Evolutionary conservation across 1,140 invertebrate genomes (phyloP), one percentile per base, ranked within the genome.

Genomic region (Tetragnatha versicolor): DNA sequence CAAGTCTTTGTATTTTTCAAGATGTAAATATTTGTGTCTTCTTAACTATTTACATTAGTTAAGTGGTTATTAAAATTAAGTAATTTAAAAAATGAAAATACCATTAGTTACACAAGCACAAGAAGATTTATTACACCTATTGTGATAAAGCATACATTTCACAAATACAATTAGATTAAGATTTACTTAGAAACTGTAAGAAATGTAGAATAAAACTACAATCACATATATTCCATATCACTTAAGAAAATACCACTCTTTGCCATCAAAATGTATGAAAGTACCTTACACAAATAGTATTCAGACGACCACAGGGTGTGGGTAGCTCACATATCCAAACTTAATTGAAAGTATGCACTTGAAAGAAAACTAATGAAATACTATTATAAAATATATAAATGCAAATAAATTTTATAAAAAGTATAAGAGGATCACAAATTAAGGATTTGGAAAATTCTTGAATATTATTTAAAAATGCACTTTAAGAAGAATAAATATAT

Each of bases 231-330:
- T 63, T 63, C 39, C 33, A 39, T 20, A 20, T 47, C 42, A 61
- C 37, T 29, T 14, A 25, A 22, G 61, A 65, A 65, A 65, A 65
- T 65, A 65, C 61, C 61, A 42, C 29, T 42, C 61, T 65, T 27
- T 65, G 35, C 61, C 61, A 45, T 65, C 61, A 45, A 65, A 65
- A 65, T 42, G 37, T 39, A 29, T 65, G 39, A 65, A 65, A 65
- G 55, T 58, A 65, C 61, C 42, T 65, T n/a, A n/a, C 61, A 58
- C 27, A 65, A 22, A 27, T 45, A 20, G 25, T n/a, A 45, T 65
- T 42, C 27, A 42, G 27, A 35, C 17, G 42, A 65, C 20, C 6
- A 1, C 61, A 65, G 61, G 37, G 61, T 65, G 61, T 65, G 61
- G 61, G 42, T 17, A 55, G 31, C 10, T 55, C 14, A 14, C 3